Base-by-base conservation (phyloP, 2,888 invertebrate species). In the Anagyrus pseudococci region DNA sequence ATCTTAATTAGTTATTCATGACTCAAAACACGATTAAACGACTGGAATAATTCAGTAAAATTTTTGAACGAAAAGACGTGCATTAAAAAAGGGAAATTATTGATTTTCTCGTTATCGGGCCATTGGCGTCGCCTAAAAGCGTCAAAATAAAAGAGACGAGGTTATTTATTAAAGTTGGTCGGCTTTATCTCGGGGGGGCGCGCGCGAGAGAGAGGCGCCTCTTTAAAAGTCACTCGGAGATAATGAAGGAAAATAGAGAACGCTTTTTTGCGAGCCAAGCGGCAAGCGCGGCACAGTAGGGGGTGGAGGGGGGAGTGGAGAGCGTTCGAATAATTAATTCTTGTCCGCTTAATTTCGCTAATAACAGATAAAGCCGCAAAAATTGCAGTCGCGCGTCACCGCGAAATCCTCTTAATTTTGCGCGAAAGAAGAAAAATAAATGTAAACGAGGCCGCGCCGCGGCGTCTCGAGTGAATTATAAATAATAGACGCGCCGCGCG, bases 221-320 rank as follows among this genome's bases (percentile, higher is more conserved):
- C 61, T 64, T 64, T 61, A 61, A 64, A 64, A 64, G 57, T 64
- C 60, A 58, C 60, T 64, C 54, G 33, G 60, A 61, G 60, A 61
- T 64, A 64, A 64, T 64, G 65, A 58, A 57, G 23, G 48, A 57
- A 60, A 64, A 64, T 60, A 48, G 48, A 57, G 54, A 55, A 49
- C 26, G 10, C 40, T 63, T 58, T 59, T n/a, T 52, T 59, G 25
- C 25, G 37, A 41, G 37, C n/a, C n/a, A n/a, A 20, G 22, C 52
- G 48, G 17, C 17, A 23, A 17, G 41, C n/a, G 41, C 23, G 40
- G n/a, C n/a, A n/a, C n/a, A n/a, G n/a, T n/a, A n/a, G n/a, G n/a
- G 17, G 13, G 33, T 37, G 46, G 19, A 19, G 46, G 37, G 47
- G 8, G 40, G n/a, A 44, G 19, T 44, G 22, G 23, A 22, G 43